Evolutionary conservation across 2,888 invertebrate species (phyloP).

Genomic region (Dendrolimus houi): DNA sequence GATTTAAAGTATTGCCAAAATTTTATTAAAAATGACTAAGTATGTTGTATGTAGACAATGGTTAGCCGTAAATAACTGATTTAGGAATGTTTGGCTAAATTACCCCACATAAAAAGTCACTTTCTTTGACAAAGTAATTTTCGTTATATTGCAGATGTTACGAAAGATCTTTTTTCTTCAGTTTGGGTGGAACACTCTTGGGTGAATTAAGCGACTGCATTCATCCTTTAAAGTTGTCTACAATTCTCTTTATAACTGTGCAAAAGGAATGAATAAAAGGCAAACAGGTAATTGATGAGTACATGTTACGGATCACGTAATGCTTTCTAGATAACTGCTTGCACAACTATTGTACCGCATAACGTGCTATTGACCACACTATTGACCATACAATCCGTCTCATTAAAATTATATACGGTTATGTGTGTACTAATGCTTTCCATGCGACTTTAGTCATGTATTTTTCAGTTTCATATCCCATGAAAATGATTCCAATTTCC

Average conservation of each 20-base stretch:
- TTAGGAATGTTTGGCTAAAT: background rate
- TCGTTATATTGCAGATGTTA: background rate
- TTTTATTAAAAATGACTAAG: no score
- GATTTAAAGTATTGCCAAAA: no score
- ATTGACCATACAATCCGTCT: conserved; percentile 11
- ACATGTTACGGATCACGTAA: conserved; percentile 27
- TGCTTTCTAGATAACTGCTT: conserved; percentile 21
- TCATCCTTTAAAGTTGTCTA: background rate
- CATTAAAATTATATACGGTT: background rate
- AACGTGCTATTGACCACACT: conserved; percentile 15
- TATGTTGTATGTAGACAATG: no score
- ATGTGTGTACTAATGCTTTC: no score
- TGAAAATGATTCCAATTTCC: no score
- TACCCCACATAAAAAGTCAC: background rate
- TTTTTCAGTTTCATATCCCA: no score
- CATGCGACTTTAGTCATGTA: no score
- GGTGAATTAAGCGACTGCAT: background rate
- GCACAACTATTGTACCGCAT: conserved; percentile 16
- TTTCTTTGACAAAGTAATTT: background rate
- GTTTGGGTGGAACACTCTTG: background rate
- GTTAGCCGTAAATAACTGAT: no score
- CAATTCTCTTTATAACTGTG: background rate
- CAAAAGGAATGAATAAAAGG: conserved; percentile 7
- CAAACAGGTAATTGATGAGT: conserved; percentile 27
- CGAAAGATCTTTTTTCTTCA: background rate